Conservation (phyloP, 2,888 invertebrate species). For the Agriopis leucophaearia region DNA sequence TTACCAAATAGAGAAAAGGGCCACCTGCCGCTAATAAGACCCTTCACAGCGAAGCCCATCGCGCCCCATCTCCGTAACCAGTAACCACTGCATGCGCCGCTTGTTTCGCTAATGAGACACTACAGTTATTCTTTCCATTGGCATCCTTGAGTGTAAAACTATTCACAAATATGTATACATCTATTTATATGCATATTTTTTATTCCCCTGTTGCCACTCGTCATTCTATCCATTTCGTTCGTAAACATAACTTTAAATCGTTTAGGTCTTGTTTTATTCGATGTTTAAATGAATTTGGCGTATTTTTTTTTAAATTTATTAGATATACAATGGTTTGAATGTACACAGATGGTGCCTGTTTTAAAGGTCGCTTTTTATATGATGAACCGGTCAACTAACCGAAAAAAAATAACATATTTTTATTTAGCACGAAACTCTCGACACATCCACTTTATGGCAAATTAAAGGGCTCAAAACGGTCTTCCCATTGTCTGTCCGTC, state of each 20-base stretch:
- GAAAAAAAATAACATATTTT: constrained; percentile 52
- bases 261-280: not conserved
- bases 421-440: constrained; percentile 63
- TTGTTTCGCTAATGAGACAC: constrained; percentile 68
- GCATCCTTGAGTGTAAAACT: constrained; percentile 48
- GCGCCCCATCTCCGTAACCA: constrained; percentile 50
- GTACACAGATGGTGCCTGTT: not conserved
- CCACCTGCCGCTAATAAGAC: constrained; percentile 55
- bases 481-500: constrained; percentile 53
- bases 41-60: constrained; percentile 51
- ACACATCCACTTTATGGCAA: constrained; percentile 70
- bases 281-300: not conserved
- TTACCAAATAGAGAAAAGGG: constrained; percentile 39
- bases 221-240: not conserved
- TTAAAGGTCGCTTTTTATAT: constrained; percentile 54
- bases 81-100: constrained; percentile 59
- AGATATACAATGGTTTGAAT: not conserved
- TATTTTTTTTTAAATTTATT: not conserved
- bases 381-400: constrained; percentile 62
- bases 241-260: not conserved
- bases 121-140: constrained; percentile 59
- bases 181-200: constrained; percentile 34
- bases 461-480: constrained; percentile 62
- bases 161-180: constrained; percentile 23
- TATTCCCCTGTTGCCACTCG: constrained; percentile 2